Evolutionary conservation across 2,797 vertebrate species (phyloP).

Genomic region (Petrocephalus schoutedeni): DNA sequence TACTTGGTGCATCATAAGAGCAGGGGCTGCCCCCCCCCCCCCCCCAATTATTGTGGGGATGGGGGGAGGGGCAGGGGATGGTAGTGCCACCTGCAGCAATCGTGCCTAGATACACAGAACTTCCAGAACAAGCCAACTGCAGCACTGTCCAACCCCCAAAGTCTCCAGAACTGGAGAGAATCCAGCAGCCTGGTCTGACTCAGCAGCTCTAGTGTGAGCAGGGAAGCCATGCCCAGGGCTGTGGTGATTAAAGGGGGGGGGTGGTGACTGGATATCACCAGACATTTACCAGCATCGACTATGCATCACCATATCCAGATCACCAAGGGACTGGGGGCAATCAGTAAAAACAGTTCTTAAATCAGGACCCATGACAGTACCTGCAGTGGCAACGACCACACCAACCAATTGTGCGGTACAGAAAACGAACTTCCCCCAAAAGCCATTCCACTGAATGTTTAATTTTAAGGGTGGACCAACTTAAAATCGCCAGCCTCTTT

Average conservation of each 20-base stretch:
- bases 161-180: conserved; percentile 68
- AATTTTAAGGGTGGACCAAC: neutral
- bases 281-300: neutral
- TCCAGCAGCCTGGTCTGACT: conserved; percentile 82
- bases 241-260: neutral
- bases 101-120: conserved; percentile 45
- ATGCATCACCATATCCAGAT: neutral
- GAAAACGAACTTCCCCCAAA: neutral
- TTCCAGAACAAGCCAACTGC: conserved; percentile 55
- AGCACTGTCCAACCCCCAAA: conserved; percentile 58
- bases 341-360: neutral
- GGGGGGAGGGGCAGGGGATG: neutral
- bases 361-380: neutral
- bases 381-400: neutral
- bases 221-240: conserved; percentile 9
- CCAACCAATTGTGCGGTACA: neutral
- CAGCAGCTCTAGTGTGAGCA: conserved; percentile 64
- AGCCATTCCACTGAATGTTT: neutral
- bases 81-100: conserved; percentile 26
- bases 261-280: conserved; percentile 1
- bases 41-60: neutral
- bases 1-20: conserved; percentile 49
- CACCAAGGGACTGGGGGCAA: neutral
- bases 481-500: neutral
- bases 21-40: neutral